Evolutionary conservation across 2,797 vertebrate genomes (phyloP), one percentile per base, ranked within the genome.

Genomic region (Peromyscus melanophrys): DNA sequence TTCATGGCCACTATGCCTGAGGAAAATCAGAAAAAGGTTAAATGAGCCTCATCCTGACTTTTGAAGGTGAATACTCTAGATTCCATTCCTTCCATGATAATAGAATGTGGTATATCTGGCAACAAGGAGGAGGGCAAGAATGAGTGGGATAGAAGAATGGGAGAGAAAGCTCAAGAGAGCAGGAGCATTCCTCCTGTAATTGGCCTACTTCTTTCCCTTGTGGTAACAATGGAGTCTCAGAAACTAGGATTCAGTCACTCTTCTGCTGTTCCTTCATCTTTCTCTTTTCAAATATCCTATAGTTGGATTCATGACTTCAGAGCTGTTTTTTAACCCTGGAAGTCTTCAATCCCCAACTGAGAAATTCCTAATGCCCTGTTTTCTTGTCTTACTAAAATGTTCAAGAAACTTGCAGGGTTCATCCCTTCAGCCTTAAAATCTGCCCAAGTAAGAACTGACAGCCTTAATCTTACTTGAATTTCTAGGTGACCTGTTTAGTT

Each of bases 241-340:
- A 97, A 97, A 94, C 52, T 75, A 89, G 49, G 52, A 81, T 31
- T 92, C 81, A 92, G 78, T 43, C 52, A 95, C 37, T 75, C 85
- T 31, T 97, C 92, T 91, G 78, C 91, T 93, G 40, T 96, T 25
- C 77, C 40, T 96, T 91, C 84, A 83, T 94, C 43, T 96, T 96
- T 95, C 75, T 90, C 49, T 94, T 65, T 92, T 91, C 6, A 93
- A 43, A 73, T 92, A 84, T 73, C 27, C 59, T 90, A 49, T 31
- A 97, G 75, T 89, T 96, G 88, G 69, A 49, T 52, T 57, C 17
- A 89, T 91, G 29, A 65, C 31, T 96, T 95, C 92, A 96, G 82
- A 97, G 69, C 11, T 55, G n/a, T n/a, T 67, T 69, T 94, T 89
- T 94, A 52, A 94, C 89, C 21, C 85, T 96, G 84, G 67, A 75